Base-by-base conservation (phyloP, 2,888 invertebrate genomes). In the Nomada goodeniana region DNA sequence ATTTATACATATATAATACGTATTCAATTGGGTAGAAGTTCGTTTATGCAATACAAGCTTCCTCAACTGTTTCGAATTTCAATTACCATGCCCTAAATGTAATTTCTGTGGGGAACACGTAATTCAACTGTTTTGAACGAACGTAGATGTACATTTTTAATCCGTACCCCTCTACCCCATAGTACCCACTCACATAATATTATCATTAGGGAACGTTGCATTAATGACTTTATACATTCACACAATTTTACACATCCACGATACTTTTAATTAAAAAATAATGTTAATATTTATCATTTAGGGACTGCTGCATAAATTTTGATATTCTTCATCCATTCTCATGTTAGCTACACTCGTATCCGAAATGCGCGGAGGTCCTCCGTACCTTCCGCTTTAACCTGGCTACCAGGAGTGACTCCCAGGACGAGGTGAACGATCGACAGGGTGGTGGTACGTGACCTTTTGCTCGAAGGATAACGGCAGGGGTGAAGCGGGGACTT, bases 381-480 rank as follows among this genome's bases (percentile, higher is more conserved):
- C 80, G 87, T 88, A 86, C 87, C 91, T 91, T 92, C 92, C 83
- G 90, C 92, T 92, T 92, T 92, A 92, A 92, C 91, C 89, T 88
- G 90, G 84, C 84, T 82, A 85, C 86, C 89, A 89, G 90, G 88
- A 90, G 89, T 87, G 86, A 87, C 87, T 91, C 90, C 91, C 89
- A 91, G 91, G 91, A 91, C 88, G 89, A 91, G 91, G 91, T 91
- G 91, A 91, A 91, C 89, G 91, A 90, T 91, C 91, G 91, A 87
- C 89, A 89, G 91, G 92, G 91, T 89, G 90, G 91, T 90, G 90
- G 92, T 91, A 92, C 93, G 92, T 93, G 93, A 93, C 93, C 93
- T 93, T 93, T 93, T 92, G 92, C 91, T 88, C 91, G 91, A 92
- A 92, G 92, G 92, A 92, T 92, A 92, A 92, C 90, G 91, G 86